These are phyloP conservation scores for Mesorhabditis spiculigera DNA, from an alignment of 2,888 invertebrate genomes.

Conservation along the genomic window DNA sequence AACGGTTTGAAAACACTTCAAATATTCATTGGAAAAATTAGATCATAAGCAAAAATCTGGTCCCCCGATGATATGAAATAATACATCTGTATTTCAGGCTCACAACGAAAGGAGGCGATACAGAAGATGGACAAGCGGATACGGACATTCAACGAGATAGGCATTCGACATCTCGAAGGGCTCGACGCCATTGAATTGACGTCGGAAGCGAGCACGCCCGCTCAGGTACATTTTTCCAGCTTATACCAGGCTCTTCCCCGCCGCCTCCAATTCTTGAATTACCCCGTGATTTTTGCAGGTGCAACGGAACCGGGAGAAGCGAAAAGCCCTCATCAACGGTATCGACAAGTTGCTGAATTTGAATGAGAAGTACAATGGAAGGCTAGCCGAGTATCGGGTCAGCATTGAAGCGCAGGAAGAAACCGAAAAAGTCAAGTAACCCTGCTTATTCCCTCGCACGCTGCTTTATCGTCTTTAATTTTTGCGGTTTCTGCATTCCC, in stretches of 20 bases:
- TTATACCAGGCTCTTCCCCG: background rate
- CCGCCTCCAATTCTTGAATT: background rate
- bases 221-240: constrained; percentile 17
- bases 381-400: constrained; percentile 27
- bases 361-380: constrained; percentile 41
- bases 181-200: constrained; percentile 48
- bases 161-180: constrained; percentile 43
- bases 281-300: constrained; percentile 22
- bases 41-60: no score
- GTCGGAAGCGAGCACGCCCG: constrained; percentile 34
- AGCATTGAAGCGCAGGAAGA: no score
- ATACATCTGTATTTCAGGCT: constrained; percentile 18
- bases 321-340: constrained; percentile 46
- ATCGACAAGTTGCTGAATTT: constrained; percentile 46
- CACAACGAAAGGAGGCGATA: constrained; percentile 42
- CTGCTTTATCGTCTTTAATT: no score
- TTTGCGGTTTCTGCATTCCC: no score
- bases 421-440: no score
- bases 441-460: no score
- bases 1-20: no score
- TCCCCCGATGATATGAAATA: no score
- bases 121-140: constrained; percentile 44
- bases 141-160: constrained; percentile 40
- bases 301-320: constrained; percentile 47
- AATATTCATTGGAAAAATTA: no score